Evolutionary conservation across 2,113 vertebrate genomes (phyloP), one percentile per base, ranked within the genome.

Genomic region (Paraplagusia blochii): DNA sequence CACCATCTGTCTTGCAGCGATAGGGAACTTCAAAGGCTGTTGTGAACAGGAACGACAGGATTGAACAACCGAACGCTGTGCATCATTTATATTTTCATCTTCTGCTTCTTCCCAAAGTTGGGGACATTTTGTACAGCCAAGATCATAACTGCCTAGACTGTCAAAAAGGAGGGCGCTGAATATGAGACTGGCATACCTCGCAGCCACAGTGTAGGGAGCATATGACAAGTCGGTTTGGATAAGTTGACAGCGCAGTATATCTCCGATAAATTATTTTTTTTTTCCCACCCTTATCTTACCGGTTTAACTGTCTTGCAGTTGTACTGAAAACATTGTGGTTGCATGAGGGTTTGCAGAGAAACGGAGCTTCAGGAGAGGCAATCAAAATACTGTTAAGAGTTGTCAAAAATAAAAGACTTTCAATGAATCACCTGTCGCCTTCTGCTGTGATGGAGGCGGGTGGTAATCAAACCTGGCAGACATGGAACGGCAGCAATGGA

Each of bases 391-490:
- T 65, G 60, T 81, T 76, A 75, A 74, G 63, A 79, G 65, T 63
- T 82, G 82, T 81, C 84, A 82, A 71, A 82, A 82, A 75, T 70
- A 72, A 80, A 81, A 55, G 58, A 78, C 19, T 81, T 44, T 55
- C 79, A 74, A 86, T 88, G 71, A 73, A 86, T 86, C 81, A 86
- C 62, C 57, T 81, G 77, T 79, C 74, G 60, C 50, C 54, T 57
- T 58, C 48, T 9, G 1, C 46, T 7, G n/a, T 73, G 72, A 88
- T 75, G 69, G 69, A 86, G 70, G 54, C 69, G 42, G 47, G 49
- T 11, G 8, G 72, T 84, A 76, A 86, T 84, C 63, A 58, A 39
- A 58, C 58, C 44, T 67, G 83, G 50, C 81, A 84, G 62, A 63
- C 5, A 29, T 57, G 54, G 52, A 76, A 82, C 69, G 66, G 49